A percentile compares a stretch with the other conserved stretches of the same genome.
Conservation (phyloP, 2,888 invertebrate genomes). For the Alviniconcha strummeri region DNA sequence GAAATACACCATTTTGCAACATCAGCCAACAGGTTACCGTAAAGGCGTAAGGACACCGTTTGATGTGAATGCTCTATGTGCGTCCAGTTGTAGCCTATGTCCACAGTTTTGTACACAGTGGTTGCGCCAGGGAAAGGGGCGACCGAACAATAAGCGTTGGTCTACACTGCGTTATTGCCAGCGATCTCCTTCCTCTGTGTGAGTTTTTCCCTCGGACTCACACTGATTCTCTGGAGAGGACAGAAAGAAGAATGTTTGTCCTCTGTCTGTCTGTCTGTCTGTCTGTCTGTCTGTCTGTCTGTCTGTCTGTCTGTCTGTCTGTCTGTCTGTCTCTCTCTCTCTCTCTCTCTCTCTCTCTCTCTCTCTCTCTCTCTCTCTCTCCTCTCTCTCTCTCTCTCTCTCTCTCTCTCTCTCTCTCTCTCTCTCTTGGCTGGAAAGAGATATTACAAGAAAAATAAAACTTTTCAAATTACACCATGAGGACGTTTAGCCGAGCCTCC, state of each 20-base stretch:
- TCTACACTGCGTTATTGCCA: constrained; percentile 9
- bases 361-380: constrained; percentile 1
- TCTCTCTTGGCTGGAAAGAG: not conserved
- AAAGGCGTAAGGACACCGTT: no score
- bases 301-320: not conserved
- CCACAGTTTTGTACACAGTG: not conserved
- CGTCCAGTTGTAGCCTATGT: not conserved
- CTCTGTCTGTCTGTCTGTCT: not conserved
- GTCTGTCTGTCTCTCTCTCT: constrained; percentile 2
- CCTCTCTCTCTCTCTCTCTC: not conserved
- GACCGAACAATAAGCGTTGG: constrained; percentile 17
- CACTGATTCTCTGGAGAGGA: not conserved
- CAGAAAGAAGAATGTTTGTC: not conserved
- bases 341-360: constrained; percentile 1
- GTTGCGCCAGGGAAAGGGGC: not conserved
- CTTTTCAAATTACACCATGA: no score
- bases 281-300: not conserved
- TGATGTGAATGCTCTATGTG: no score
- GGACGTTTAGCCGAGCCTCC: no score
- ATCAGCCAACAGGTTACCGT: no score
- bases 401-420: not conserved
- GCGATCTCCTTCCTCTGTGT: not conserved
- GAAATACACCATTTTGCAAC: no score
- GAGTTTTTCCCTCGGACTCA: no score
- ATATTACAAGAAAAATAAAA: no score